phyloP scores from a whole-genome alignment of 2,888 invertebrate genomes.

The Alcis repandata region DNA sequence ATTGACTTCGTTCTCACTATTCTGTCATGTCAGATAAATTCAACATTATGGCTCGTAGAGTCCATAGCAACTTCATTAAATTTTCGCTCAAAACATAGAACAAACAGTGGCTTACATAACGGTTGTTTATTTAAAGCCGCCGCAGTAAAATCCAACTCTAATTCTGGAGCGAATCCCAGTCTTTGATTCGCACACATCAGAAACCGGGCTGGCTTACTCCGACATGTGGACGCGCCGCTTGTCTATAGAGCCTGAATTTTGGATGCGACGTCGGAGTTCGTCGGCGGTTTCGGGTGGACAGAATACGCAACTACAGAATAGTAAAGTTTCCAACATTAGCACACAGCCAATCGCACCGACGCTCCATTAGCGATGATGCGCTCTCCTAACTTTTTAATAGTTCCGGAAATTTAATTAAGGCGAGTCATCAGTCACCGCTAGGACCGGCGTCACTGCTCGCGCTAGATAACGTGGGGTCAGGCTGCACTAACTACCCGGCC shows the following conservation, averaged over 20 bases:
- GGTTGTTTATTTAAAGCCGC: constrained; percentile 61
- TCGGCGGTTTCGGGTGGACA: constrained; percentile 68
- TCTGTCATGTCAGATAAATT: not conserved
- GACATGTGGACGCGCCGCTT: constrained; percentile 66
- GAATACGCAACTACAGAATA: constrained; percentile 68
- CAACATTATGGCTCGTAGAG: not conserved
- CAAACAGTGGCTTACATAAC: constrained; percentile 30
- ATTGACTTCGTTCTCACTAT: too few relatives aligned
- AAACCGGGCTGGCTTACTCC: constrained; percentile 54
- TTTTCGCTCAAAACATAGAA: constrained; percentile 53
- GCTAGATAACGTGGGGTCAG: constrained; percentile 84
- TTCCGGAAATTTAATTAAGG: constrained; percentile 83
- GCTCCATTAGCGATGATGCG: constrained; percentile 56
- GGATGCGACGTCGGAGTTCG: constrained; percentile 75
- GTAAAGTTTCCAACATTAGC: constrained; percentile 48
- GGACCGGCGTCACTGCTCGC: constrained; percentile 76
- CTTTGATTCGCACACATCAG: constrained; percentile 64
- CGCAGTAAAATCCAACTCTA: constrained; percentile 60
- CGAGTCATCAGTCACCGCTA: constrained; percentile 82
- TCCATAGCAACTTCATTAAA: constrained; percentile 56
- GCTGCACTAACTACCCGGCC: constrained; percentile 72
- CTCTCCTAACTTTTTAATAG: constrained; percentile 59
- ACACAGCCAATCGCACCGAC: constrained; percentile 58
- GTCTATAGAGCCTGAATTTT: constrained; percentile 78
- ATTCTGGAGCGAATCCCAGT: constrained; percentile 62